Percentiles rank a stretch among this genome's conserved stretches.
Evolutionary conservation across 1,140 invertebrate genomes (phyloP).

Genomic region (Euura saliciscinereae): DNA sequence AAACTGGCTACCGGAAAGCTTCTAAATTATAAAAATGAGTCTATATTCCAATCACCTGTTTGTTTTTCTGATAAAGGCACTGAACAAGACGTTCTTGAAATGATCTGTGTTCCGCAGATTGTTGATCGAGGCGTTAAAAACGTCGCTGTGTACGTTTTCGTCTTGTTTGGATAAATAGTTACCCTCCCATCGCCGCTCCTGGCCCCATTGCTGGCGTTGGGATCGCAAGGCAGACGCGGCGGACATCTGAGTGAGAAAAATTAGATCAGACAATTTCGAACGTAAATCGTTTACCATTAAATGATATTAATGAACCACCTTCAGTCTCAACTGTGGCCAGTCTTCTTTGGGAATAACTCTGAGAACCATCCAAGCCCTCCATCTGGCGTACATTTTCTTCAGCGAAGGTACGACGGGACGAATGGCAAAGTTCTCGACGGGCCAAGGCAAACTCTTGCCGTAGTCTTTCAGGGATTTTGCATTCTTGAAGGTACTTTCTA

Average conservation of each 20-base stretch:
- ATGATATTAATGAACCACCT: constrained; percentile 59
- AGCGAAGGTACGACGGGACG: constrained; percentile 65
- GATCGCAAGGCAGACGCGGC: constrained; percentile 79
- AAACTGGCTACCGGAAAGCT: constrained; percentile 18
- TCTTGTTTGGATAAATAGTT: constrained; percentile 83
- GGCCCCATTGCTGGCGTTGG: constrained; percentile 82
- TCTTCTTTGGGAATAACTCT: constrained; percentile 79
- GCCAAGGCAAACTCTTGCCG: constrained; percentile 84
- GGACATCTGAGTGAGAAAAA: constrained; percentile 67
- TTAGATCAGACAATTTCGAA: too few species aligned
- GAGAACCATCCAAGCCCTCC: constrained; percentile 89
- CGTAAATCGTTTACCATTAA: too few species aligned
- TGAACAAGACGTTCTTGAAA: constrained; percentile 67
- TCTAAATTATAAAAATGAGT: neutral
- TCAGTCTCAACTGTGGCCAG: constrained; percentile 82
- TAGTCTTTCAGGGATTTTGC: constrained; percentile 71
- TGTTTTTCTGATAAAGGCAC: constrained; percentile 54
- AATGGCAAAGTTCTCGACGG: constrained; percentile 73
- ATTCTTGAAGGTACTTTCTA: constrained; percentile 68
- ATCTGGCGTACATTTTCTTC: constrained; percentile 73
- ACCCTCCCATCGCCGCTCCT: constrained; percentile 85
- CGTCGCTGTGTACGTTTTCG: constrained; percentile 77
- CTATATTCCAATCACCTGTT: constrained; percentile 44
- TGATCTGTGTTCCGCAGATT: constrained; percentile 75
- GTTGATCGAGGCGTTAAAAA: constrained; percentile 74